Evolutionary conservation across 1,140 invertebrate genomes (phyloP).

Genomic region (Ephestia elutella): DNA sequence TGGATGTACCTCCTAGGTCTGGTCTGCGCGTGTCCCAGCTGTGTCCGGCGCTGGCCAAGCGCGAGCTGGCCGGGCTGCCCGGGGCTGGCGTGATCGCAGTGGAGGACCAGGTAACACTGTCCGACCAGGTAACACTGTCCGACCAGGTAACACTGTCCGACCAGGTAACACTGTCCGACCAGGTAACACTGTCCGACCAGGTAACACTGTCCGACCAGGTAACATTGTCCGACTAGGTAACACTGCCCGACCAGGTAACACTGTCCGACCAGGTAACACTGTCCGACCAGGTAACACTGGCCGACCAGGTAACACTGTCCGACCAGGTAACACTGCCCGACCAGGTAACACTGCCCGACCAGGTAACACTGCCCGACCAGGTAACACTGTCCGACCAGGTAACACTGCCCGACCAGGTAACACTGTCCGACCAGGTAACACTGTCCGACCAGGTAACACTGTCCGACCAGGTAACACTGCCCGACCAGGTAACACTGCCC

Average conservation of each 20-base stretch:
- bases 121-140: neutral
- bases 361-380: neutral
- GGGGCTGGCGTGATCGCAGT: constrained; percentile 25
- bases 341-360: too few species aligned
- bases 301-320: too few species aligned
- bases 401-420: constrained; percentile 22
- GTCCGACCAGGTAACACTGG: too few species aligned
- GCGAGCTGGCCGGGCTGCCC: constrained; percentile 18
- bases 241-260: too few species aligned
- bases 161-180: too few species aligned
- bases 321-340: too few species aligned
- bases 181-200: too few species aligned
- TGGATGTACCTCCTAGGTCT: neutral
- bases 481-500: too few species aligned
- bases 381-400: constrained; percentile 10
- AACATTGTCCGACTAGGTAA: too few species aligned
- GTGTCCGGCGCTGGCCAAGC: constrained; percentile 25
- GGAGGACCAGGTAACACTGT: constrained; percentile 28
- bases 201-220: too few species aligned
- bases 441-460: constrained; percentile 33
- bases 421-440: constrained; percentile 17
- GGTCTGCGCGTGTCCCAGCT: constrained; percentile 29
- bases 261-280: too few species aligned
- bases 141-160: constrained; percentile 12
- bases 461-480: too few species aligned